Evolutionary conservation across 2,888 invertebrate species (phyloP).

Genomic region (Pachliopta kotzebuea): DNA sequence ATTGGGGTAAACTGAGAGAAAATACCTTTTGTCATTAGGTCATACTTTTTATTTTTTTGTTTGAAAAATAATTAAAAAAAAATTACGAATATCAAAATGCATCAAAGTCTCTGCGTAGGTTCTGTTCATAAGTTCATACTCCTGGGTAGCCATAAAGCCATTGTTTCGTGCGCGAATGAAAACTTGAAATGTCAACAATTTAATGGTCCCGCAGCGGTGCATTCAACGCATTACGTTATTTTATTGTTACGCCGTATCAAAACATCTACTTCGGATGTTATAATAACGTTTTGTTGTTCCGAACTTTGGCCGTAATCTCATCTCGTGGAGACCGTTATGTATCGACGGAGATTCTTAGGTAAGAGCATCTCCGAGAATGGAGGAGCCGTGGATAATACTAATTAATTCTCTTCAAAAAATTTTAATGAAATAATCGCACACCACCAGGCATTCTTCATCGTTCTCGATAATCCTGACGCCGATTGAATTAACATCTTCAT

Average conservation of each 20-base stretch:
- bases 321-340: neutral
- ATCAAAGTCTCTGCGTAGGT: conserved; percentile 18
- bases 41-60: no score
- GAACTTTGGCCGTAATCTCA: neutral
- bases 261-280: conserved; percentile 21
- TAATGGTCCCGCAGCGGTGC: neutral
- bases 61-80: neutral
- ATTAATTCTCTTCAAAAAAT: no score
- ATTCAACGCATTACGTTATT: conserved; percentile 5
- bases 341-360: neutral
- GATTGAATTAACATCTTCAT: no score
- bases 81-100: conserved; percentile 30
- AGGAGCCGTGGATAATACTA: neutral
- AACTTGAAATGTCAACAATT: conserved; percentile 31
- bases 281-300: conserved; percentile 20
- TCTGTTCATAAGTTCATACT: neutral
- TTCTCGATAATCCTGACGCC: no score
- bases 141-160: conserved; percentile 17
- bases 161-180: conserved; percentile 30
- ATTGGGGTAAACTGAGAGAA: no score
- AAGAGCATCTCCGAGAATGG: neutral
- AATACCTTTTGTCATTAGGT: no score
- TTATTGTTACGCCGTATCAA: conserved; percentile 19
- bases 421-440: no score
- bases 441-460: no score